These are phyloP conservation scores for Spea bombifrons DNA, from an alignment of 2,113 vertebrate genomes.

Conservation along the genomic window DNA sequence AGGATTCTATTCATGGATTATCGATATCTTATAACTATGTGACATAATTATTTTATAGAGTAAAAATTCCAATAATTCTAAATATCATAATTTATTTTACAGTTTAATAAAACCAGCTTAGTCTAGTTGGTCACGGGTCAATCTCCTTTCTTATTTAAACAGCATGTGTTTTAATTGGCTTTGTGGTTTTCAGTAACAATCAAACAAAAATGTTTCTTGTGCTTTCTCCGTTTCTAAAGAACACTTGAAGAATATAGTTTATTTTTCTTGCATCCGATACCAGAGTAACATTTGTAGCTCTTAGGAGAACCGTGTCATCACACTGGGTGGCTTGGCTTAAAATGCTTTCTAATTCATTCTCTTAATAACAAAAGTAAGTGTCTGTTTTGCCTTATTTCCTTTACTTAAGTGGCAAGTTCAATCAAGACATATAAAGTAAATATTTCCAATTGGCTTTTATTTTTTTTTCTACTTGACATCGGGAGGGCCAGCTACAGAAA, in stretches of 20 bases:
- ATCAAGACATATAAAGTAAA: conserved; percentile 16
- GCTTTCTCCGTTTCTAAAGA: neutral
- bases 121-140: neutral
- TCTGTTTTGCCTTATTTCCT: conserved; percentile 7
- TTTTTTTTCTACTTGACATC: conserved; percentile 16
- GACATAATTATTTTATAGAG: no score
- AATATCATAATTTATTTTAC: no score
- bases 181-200: neutral
- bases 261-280: conserved; percentile 19
- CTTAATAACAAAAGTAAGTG: conserved; percentile 24
- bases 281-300: conserved; percentile 8
- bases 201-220: neutral
- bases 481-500: neutral
- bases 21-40: no score
- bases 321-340: conserved; percentile 23
- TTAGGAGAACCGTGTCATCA: conserved; percentile 7
- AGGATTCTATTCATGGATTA: no score
- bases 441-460: neutral
- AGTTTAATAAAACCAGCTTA: no score
- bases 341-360: conserved; percentile 19
- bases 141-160: conserved; percentile 2
- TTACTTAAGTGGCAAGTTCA: conserved; percentile 27
- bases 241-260: conserved; percentile 1
- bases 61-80: no score
- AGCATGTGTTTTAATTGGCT: neutral